Conservation (phyloP, 2,888 invertebrate species). For the Idaea biselata region DNA sequence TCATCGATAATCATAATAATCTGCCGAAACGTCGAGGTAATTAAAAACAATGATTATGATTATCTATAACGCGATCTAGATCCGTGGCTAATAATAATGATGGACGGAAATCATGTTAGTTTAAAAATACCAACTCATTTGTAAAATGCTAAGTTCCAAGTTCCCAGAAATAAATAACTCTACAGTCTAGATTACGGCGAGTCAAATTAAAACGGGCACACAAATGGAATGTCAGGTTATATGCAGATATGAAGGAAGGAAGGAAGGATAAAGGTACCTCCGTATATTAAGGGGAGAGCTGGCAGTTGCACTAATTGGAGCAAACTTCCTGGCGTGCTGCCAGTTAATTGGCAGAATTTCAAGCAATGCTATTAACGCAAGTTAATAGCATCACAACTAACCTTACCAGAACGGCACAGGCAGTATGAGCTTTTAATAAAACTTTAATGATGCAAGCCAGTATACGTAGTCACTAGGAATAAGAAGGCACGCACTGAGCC, state of each 20-base stretch:
- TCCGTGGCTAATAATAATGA: no score
- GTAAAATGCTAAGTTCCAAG: background rate
- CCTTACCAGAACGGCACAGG: background rate
- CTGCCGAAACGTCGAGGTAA: no score
- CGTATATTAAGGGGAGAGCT: slow-evolving; percentile 4
- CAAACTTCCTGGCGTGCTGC: slow-evolving; percentile 12
- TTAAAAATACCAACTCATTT: background rate
- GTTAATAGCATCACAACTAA: background rate
- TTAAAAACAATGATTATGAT: no score
- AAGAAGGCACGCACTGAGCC: background rate
- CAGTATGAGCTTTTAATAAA: background rate
- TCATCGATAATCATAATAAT: no score
- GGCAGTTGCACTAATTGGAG: slow-evolving; percentile 22
- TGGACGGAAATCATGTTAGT: no score
- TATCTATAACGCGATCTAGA: no score
- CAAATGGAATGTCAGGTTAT: background rate
- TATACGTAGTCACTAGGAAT: background rate
- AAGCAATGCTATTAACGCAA: slow-evolving; percentile 3
- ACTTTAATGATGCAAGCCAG: background rate
- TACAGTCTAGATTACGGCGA: background rate
- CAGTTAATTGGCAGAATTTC: slow-evolving; percentile 12
- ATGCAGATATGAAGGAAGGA: background rate
- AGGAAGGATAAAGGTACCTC: background rate
- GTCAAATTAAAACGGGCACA: background rate
- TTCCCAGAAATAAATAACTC: background rate